Base-by-base conservation (phyloP, 2,113 vertebrate species). In the Chlorodrepanis virens region DNA sequence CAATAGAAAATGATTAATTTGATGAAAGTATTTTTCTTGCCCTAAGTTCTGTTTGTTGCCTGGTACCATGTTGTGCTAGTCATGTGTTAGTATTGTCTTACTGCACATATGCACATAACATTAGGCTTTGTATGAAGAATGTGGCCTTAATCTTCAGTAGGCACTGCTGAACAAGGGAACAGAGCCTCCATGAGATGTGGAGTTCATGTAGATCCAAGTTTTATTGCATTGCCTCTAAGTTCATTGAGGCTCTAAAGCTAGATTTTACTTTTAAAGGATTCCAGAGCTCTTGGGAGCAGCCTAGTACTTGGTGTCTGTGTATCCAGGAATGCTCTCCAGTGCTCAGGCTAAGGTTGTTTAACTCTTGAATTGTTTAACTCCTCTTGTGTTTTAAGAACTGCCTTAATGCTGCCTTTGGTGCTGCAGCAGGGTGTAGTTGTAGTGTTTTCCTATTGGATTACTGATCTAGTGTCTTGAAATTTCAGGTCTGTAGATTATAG, bases 91-190 rank as follows among this genome's bases (percentile, higher is more conserved):
- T 82, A 87, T 89, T 92, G 90, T 86, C 65, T 74, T 81, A 31
- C 54, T 91, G 89, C 83, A 50, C 76, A 65, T 82, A 89, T 91
- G 89, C 81, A 50, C 76, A 65, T 82, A 89, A 63, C 61, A 15
- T 88, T 53, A 60, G 72, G 54, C 91, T 96, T 96, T 96, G 89
- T 95, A 44, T 75, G 79, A 91, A 78, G 76, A 93, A 80, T 53
- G 72, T 71, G 76, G 72, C 89, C 59, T 87, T 94, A 80, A 87
- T 91, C 90, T 89, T 90, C 74, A 83, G 56, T 45, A 37, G 68
- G 40, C 28, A 6, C 31, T 64, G 78, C 33, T 69, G 49, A 42
- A 20, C 16, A 50, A 82, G 64, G 45, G 40, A 71, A 20, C 19
- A n/a, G 37, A 89, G 64, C 47, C 61, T 83, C 33, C n/a, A 52